Evolutionary conservation across 2,888 invertebrate species (phyloP).

Genomic region (Leuctra nigra): DNA sequence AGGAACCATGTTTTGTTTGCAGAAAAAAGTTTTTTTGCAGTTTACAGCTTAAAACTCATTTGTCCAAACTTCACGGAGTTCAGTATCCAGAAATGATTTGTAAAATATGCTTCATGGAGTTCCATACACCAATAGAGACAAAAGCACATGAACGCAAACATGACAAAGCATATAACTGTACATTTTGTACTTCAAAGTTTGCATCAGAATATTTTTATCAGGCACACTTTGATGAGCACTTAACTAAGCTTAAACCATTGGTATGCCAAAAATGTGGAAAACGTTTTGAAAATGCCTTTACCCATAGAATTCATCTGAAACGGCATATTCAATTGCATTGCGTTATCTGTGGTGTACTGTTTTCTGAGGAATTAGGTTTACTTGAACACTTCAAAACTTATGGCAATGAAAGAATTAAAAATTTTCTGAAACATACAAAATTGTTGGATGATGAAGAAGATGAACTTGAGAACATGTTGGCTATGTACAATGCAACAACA

Average conservation of each 20-base stretch:
- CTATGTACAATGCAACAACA: not conserved
- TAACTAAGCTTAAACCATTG: conserved; percentile 19
- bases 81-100: conserved; percentile 27
- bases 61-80: conserved; percentile 25
- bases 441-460: conserved; percentile 22
- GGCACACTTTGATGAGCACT: conserved; percentile 22
- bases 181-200: conserved; percentile 21
- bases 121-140: conserved; percentile 22
- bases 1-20: conserved; percentile 28
- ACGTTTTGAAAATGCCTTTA: conserved; percentile 17
- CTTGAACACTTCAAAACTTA: conserved; percentile 17
- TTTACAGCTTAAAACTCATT: conserved; percentile 19
- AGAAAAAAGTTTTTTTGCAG: conserved; percentile 22
- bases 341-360: conserved; percentile 10
- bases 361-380: conserved; percentile 15
- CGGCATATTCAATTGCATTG: conserved; percentile 17
- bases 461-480: conserved; percentile 18
- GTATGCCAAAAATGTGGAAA: conserved; percentile 24
- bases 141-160: conserved; percentile 28
- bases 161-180: conserved; percentile 23
- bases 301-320: conserved; percentile 3
- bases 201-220: conserved; percentile 22
- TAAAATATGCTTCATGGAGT: conserved; percentile 28
- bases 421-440: conserved; percentile 12
- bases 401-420: not conserved